Evolutionary conservation across 2,888 invertebrate species (phyloP).

Genomic region (Perizoma affinitatum): DNA sequence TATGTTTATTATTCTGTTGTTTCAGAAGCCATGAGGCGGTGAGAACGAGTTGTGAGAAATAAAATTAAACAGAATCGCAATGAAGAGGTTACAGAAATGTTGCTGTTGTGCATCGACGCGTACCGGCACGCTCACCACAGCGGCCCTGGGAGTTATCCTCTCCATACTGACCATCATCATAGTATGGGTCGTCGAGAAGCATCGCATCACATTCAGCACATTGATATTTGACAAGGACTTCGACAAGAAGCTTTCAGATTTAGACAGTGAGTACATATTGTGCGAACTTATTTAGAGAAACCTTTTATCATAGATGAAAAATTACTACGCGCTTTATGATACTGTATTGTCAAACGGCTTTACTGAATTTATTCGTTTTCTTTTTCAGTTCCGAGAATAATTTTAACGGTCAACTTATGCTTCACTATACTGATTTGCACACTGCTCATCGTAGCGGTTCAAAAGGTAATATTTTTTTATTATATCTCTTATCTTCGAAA

Average conservation of each 20-base stretch:
- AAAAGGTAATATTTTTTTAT: conserved; percentile 85
- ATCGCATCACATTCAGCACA: conserved; percentile 89
- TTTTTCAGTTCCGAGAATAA: conserved; percentile 88
- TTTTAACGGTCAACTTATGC: conserved; percentile 90
- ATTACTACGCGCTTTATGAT: too few relatives aligned
- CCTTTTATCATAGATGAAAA: too few relatives aligned
- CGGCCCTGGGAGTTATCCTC: conserved; percentile 88
- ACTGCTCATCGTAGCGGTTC: conserved; percentile 89
- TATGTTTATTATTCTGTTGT: conserved; percentile 9
- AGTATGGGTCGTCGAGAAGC: conserved; percentile 84
- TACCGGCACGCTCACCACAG: conserved; percentile 89
- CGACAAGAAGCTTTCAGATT: conserved; percentile 83
- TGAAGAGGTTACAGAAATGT: conserved; percentile 86
- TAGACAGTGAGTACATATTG: conserved; percentile 80
- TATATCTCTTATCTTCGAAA: too few relatives aligned
- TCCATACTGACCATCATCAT: conserved; percentile 88
- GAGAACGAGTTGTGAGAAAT: conserved; percentile 25
- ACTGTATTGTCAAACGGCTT: too few relatives aligned
- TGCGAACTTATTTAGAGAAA: too few relatives aligned
- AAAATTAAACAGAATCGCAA: conserved; percentile 41
- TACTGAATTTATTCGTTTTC: conserved; percentile 11
- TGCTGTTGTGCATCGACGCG: conserved; percentile 89
- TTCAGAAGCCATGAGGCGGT: conserved; percentile 57
- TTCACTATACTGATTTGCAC: conserved; percentile 92
- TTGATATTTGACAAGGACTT: conserved; percentile 88